A percentile compares a stretch with the other conserved stretches of the same genome.
These are phyloP conservation scores for Hydraecia micacea DNA, from an alignment of 2,888 invertebrate genomes.

Conservation along the genomic window DNA sequence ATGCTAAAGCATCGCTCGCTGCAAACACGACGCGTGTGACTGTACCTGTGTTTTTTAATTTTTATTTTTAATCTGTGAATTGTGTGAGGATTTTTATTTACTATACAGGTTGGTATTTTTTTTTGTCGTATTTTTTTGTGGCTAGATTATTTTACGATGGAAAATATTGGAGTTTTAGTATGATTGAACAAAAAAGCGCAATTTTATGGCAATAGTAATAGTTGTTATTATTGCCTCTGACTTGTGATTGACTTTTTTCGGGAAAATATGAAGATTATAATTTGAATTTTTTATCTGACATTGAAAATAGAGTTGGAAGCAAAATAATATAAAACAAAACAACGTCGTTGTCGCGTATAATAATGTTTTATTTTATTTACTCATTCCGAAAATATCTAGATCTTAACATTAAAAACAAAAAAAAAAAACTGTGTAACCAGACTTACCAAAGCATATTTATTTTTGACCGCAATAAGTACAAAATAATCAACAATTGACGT, in stretches of 20 bases:
- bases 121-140: constrained; percentile 38
- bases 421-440: no score
- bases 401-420: neutral
- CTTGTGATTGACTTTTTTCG: constrained; percentile 2
- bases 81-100: constrained; percentile 82
- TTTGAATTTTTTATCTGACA: neutral
- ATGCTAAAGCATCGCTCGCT: constrained; percentile 49
- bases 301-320: neutral
- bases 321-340: neutral
- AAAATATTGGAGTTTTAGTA: constrained; percentile 22
- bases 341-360: neutral
- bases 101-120: constrained; percentile 77
- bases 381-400: neutral
- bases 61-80: constrained; percentile 77
- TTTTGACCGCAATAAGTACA: neutral
- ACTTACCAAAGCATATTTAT: neutral
- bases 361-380: neutral
- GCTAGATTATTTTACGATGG: constrained; percentile 23
- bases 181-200: constrained; percentile 36
- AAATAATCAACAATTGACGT: neutral
- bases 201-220: constrained; percentile 31
- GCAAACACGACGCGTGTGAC: constrained; percentile 80
- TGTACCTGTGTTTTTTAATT: constrained; percentile 78
- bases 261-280: no score
- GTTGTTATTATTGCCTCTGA: constrained; percentile 21